Evolutionary conservation across 2,888 invertebrate species (phyloP).

Genomic region (Octonoba sinensis): DNA sequence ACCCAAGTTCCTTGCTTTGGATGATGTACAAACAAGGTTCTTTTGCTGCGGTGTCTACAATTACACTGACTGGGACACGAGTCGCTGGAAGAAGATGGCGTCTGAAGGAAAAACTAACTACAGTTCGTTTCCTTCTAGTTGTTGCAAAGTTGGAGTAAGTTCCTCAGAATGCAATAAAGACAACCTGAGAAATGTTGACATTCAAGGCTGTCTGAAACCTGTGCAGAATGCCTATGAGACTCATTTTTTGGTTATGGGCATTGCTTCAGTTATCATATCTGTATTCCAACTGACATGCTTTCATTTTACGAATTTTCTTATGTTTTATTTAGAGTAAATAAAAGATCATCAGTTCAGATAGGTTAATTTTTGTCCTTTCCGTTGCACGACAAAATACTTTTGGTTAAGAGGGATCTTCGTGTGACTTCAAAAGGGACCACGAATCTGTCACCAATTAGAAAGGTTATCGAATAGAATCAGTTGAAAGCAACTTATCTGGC

Average conservation of each 20-base stretch:
- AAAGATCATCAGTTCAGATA: too few species aligned
- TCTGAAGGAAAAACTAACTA: background rate
- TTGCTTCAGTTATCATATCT: slow-evolving; percentile 4
- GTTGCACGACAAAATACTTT: too few species aligned
- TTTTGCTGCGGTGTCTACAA: slow-evolving; percentile 27
- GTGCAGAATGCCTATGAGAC: background rate
- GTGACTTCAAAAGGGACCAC: too few species aligned
- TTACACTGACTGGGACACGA: slow-evolving; percentile 27
- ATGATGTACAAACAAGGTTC: slow-evolving; percentile 16
- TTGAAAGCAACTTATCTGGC: too few species aligned
- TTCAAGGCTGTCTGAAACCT: slow-evolving; percentile 18
- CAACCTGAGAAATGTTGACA: slow-evolving; percentile 9
- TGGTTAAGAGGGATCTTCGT: too few species aligned
- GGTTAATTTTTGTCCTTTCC: too few species aligned
- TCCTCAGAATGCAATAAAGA: slow-evolving; percentile 8
- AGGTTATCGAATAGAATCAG: too few species aligned
- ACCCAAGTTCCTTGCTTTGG: slow-evolving; percentile 5
- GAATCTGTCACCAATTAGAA: too few species aligned
- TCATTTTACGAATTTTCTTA: slow-evolving; percentile 23
- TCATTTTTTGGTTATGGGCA: slow-evolving; percentile 30
- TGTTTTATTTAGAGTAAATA: slow-evolving; percentile 7
- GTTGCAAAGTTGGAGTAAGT: slow-evolving; percentile 8
- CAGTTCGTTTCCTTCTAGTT: slow-evolving; percentile 10
- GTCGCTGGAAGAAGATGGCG: slow-evolving; percentile 3
- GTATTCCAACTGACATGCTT: slow-evolving; percentile 24